Percentiles rank a stretch among this genome's conserved stretches.
Conservation (phyloP, 2,797 vertebrate species). For the Crenichthys baileyi region DNA sequence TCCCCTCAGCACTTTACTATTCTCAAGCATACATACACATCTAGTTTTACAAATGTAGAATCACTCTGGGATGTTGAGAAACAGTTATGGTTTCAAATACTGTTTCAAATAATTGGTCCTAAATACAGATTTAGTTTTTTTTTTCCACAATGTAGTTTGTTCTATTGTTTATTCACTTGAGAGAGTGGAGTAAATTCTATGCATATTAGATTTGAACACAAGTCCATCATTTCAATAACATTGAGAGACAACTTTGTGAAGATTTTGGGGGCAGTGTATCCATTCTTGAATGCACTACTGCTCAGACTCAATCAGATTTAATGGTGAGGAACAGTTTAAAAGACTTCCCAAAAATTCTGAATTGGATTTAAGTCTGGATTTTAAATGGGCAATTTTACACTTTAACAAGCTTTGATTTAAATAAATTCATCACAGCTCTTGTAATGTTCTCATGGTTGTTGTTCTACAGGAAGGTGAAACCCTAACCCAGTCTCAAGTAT, state of each 20-base stretch:
- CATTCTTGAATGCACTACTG: background rate
- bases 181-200: background rate
- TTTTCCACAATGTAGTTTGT: background rate
- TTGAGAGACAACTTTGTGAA: background rate
- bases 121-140: background rate
- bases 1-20: slow-evolving; percentile 29
- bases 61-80: background rate
- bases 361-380: too few species aligned
- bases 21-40: slow-evolving; percentile 3
- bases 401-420: background rate
- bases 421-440: background rate
- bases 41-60: background rate
- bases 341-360: too few species aligned
- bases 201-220: background rate
- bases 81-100: background rate
- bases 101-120: background rate
- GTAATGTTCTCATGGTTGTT: background rate
- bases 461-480: background rate
- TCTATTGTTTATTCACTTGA: background rate
- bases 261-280: background rate
- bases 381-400: background rate
- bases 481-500: background rate
- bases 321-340: background rate
- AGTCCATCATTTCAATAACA: background rate
- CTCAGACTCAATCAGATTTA: background rate